Percentiles rank a stretch among this genome's conserved stretches.
Conservation (phyloP, 2,113 vertebrate genomes). For the Lophochroa leadbeateri region DNA sequence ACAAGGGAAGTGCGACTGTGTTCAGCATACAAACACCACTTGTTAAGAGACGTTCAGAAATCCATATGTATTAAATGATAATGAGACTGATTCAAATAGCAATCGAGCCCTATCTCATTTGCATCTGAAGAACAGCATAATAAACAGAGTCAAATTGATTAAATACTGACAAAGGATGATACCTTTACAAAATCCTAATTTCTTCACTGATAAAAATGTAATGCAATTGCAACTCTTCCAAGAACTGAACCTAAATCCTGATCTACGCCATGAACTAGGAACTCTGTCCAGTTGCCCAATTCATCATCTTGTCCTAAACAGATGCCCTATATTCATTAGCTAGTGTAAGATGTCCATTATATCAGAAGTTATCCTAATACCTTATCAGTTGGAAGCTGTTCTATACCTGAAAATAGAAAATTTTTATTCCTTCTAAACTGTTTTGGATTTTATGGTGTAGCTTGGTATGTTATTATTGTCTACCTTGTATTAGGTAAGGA, state of each 20-base stretch:
- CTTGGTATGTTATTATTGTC: background rate
- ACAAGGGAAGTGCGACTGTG: background rate
- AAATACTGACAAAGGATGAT: background rate
- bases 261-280: background rate
- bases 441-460: background rate
- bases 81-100: background rate
- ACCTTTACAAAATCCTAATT: background rate
- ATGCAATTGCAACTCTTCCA: background rate
- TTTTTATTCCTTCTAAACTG: background rate
- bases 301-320: background rate
- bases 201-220: background rate
- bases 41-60: background rate
- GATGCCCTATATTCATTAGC: background rate
- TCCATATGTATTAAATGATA: background rate
- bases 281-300: background rate
- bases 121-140: background rate
- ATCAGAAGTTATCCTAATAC: background rate
- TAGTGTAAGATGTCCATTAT: background rate
- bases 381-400: background rate
- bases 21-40: background rate
- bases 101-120: background rate
- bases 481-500: background rate
- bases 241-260: background rate
- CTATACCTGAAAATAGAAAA: background rate
- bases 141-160: background rate